Percentiles rank a stretch among this genome's conserved stretches.
Conservation (phyloP, 2,888 invertebrate species). For the Xylota sylvarum region DNA sequence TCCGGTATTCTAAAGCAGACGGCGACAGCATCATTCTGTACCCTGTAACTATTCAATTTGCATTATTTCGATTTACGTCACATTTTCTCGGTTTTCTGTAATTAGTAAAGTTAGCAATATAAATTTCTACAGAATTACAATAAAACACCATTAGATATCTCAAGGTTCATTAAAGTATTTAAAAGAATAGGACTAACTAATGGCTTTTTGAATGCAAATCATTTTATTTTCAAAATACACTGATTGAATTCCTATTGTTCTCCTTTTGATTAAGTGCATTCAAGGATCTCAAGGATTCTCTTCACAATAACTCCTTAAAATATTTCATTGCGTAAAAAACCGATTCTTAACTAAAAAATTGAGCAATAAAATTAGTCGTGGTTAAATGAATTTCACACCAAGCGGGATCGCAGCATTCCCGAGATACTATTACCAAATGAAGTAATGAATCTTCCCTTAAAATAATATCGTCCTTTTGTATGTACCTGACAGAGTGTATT, state of each 20-base stretch:
- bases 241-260: slow-evolving; percentile 57
- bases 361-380: slow-evolving; percentile 85
- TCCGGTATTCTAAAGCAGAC: too few species aligned
- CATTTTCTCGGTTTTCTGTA: too few species aligned
- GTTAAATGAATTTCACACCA: slow-evolving; percentile 83
- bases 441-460: slow-evolving; percentile 81
- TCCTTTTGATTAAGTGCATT: slow-evolving; percentile 48
- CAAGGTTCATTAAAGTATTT: slow-evolving; percentile 20
- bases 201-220: slow-evolving; percentile 69
- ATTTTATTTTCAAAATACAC: slow-evolving; percentile 61
- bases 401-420: slow-evolving; percentile 53
- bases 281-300: not conserved
- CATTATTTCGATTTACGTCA: too few species aligned
- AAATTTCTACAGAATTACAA: not conserved
- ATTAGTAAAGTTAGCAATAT: too few species aligned
- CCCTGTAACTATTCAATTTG: too few species aligned
- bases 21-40: too few species aligned
- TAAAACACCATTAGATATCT: not conserved
- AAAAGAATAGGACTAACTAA: slow-evolving; percentile 30
- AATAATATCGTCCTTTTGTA: slow-evolving; percentile 71
- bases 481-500: slow-evolving; percentile 71
- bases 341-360: slow-evolving; percentile 81
- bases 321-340: slow-evolving; percentile 43
- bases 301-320: slow-evolving; percentile 58
- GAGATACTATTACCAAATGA: slow-evolving; percentile 78